phyloP scores from a whole-genome alignment of 2,888 invertebrate species.

The Cactoblastis cactorum region DNA sequence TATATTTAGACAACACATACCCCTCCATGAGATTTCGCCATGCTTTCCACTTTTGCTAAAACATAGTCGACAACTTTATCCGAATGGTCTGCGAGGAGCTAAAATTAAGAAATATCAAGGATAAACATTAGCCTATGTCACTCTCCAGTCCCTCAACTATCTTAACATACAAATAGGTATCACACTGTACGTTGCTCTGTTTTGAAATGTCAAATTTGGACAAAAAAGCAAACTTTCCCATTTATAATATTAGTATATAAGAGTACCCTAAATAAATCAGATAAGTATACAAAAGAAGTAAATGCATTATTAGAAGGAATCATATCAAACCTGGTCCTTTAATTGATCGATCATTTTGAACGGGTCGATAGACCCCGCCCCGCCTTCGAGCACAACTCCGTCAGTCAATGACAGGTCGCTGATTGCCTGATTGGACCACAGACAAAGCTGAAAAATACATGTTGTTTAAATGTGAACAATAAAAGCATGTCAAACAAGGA shows the following conservation, averaged over 20 bases:
- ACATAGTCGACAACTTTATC: constrained; percentile 48
- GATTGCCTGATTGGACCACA: constrained; percentile 93
- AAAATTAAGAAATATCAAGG: neutral
- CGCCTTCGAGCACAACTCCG: constrained; percentile 80
- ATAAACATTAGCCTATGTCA: neutral
- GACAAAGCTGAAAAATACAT: constrained; percentile 77
- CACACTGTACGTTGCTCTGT: too few species aligned
- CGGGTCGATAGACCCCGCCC: constrained; percentile 36
- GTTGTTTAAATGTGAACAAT: too few species aligned
- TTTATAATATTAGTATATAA: too few species aligned
- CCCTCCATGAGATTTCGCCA: constrained; percentile 38
- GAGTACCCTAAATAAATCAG: too few species aligned
- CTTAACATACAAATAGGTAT: too few species aligned
- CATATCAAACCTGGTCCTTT: constrained; percentile 47
- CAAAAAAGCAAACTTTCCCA: too few species aligned
- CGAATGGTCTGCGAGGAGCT: constrained; percentile 61
- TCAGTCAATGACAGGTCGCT: constrained; percentile 93
- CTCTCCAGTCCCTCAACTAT: too few species aligned
- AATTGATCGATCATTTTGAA: constrained; percentile 53
- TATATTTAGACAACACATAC: constrained; percentile 29
- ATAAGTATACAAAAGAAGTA: too few species aligned
- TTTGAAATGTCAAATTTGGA: too few species aligned
- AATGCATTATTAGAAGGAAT: too few species aligned
- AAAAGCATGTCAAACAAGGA: too few species aligned
- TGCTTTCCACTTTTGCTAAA: constrained; percentile 35